Conservation (phyloP, 2,888 invertebrate genomes). For the Timema cristinae region DNA sequence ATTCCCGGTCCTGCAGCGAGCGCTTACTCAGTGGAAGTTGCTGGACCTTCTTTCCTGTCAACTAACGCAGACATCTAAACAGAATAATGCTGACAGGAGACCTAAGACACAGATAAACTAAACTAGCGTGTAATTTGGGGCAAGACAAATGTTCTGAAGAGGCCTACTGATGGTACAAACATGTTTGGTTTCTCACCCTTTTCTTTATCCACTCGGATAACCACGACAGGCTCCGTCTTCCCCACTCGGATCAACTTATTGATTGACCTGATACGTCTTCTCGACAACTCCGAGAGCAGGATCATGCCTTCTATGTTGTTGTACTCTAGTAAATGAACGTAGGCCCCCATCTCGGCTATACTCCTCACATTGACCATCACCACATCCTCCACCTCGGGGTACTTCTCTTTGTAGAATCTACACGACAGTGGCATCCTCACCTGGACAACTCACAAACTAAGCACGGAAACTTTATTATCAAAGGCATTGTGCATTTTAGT, state of each 20-base stretch:
- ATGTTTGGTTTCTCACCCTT: conserved; percentile 66
- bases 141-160: no score
- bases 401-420: conserved; percentile 95
- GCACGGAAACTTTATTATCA: no score
- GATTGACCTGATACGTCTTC: conserved; percentile 97
- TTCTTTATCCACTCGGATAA: conserved; percentile 98
- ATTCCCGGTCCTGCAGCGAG: no score
- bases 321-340: conserved; percentile 95
- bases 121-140: no score
- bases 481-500: no score
- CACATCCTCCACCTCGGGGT: conserved; percentile 98
- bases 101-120: no score
- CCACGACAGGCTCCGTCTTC: conserved; percentile 97
- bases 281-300: conserved; percentile 92
- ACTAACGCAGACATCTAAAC: no score
- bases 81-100: no score
- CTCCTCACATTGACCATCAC: conserved; percentile 98
- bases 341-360: conserved; percentile 99
- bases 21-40: no score
- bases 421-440: conserved; percentile 82
- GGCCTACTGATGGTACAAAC: no score
- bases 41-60: no score
- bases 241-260: conserved; percentile 99
- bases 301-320: conserved; percentile 99
- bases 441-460: no score